Evolutionary conservation across 2,113 vertebrate genomes (phyloP).

Genomic region (Anthoscopus minutus): DNA sequence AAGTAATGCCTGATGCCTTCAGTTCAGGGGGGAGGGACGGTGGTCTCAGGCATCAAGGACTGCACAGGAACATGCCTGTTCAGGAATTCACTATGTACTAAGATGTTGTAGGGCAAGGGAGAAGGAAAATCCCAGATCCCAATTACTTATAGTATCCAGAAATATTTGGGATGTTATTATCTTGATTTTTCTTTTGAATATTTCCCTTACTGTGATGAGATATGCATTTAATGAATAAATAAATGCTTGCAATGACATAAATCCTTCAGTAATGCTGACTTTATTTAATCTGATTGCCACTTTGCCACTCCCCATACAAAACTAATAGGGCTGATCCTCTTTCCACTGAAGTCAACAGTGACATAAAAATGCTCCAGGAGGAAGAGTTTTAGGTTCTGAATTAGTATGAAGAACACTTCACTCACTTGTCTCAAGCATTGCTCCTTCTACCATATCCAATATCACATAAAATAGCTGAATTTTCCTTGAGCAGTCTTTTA

Average conservation of each 20-base stretch:
- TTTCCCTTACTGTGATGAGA: neutral
- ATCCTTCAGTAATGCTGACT: neutral
- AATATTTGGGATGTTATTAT: neutral
- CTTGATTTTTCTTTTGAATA: neutral
- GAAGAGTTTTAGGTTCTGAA: neutral
- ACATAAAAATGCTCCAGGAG: neutral
- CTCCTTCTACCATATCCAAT: neutral
- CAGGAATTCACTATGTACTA: neutral
- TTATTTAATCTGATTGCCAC: neutral
- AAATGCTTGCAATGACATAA: neutral
- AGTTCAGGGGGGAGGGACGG: fast-evolving
- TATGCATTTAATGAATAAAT: neutral
- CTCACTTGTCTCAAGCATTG: neutral
- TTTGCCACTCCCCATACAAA: neutral
- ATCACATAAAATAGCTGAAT: neutral
- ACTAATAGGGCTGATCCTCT: neutral
- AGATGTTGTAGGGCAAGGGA: neutral
- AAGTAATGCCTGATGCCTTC: neutral
- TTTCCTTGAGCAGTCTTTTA: neutral
- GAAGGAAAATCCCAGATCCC: neutral
- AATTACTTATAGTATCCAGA: neutral
- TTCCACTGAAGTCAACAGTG: neutral
- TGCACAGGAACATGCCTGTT: neutral
- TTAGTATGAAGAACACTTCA: neutral
- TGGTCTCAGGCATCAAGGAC: fast-evolving